Evolutionary conservation across 1,140 invertebrate genomes (phyloP), one percentile per base, ranked within the genome.

Genomic region (Gonatopus flavifemur): DNA sequence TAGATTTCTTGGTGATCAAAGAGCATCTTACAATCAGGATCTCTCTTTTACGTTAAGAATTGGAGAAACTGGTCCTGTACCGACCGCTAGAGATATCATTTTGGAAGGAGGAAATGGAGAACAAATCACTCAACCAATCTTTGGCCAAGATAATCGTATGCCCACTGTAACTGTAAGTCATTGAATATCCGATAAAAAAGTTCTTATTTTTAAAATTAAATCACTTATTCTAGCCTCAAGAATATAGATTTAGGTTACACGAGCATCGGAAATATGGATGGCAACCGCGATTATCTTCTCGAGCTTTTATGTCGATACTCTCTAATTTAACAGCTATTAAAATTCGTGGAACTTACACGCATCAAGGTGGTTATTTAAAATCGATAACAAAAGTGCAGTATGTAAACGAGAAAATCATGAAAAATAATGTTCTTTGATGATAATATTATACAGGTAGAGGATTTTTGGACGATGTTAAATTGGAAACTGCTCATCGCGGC

Each of bases 271-370:
- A 88, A 15, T 98, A 94, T 69, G 89, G 91, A 12, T 98, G 96
- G 96, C 88, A 89, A 53, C 96, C 96, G 1, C 83, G 86, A 5
- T 79, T 98, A 1, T 86, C 87, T 4, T 83, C 94, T 0, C 80
- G 88, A 36, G 90, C 93, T 24, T 98, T 97, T 66, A 92, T 98
- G 69, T 90, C 89, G 0, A 84, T 98, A 30, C 78, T 99, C 1
- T 87, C 93, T 6, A 97, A 98, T 74, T 65, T 99, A 18, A 98
- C 94, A 0, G 86, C 93, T 0, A 90, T 99, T 37, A 96, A 93
- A 79, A 95, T 99, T 47, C 83, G 93, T 28, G 95, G 87, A 24
- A 96, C 93, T 0, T 98, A 96, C 67, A 88, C 88, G 3, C 82
- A 86, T 59, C 82, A 82, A 81, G 81, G 87, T 86, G 67, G 50